phyloP scores from a whole-genome alignment of 2,888 invertebrate species.

The Blastobasis adustella region DNA sequence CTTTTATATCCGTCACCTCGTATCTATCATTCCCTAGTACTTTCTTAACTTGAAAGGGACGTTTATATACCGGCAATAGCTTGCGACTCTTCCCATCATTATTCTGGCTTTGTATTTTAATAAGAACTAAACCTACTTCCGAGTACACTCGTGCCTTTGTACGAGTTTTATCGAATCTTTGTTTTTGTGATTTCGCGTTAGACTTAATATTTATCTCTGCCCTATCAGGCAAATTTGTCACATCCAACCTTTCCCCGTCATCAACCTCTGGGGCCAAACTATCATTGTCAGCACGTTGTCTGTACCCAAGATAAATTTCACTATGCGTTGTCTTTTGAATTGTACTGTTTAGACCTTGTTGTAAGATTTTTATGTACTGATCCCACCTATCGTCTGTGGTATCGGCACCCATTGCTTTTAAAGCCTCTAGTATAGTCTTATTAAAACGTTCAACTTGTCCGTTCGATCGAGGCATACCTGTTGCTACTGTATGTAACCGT shows the following conservation, averaged over 20 bases:
- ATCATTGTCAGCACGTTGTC: conserved; percentile 11
- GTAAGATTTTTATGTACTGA: conserved; percentile 17
- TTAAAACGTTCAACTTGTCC: conserved; percentile 26
- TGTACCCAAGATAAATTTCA: conserved; percentile 20
- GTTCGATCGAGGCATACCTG: conserved; percentile 20
- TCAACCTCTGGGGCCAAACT: conserved; percentile 6
- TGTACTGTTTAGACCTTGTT: conserved; percentile 27
- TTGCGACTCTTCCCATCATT: too few species aligned
- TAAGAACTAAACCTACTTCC: neutral
- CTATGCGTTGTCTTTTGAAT: conserved; percentile 18
- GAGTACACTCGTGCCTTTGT: neutral
- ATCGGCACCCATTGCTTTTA: conserved; percentile 19
- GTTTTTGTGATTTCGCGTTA: too few species aligned
- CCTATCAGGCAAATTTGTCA: conserved; percentile 18
- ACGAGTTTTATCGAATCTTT: neutral
- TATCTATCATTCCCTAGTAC: too few species aligned
- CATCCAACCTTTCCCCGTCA: conserved; percentile 3
- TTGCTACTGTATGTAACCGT: conserved; percentile 13
- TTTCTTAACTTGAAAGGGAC: too few species aligned
- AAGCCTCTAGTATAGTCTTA: conserved; percentile 22
- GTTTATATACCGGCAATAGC: too few species aligned
- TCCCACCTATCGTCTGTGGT: conserved; percentile 24
- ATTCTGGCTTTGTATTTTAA: neutral
- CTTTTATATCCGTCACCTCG: too few species aligned
- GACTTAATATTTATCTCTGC: conserved; percentile 23